Conservation (phyloP, 1,140 invertebrate species). For the Trichogramma pretiosum region DNA sequence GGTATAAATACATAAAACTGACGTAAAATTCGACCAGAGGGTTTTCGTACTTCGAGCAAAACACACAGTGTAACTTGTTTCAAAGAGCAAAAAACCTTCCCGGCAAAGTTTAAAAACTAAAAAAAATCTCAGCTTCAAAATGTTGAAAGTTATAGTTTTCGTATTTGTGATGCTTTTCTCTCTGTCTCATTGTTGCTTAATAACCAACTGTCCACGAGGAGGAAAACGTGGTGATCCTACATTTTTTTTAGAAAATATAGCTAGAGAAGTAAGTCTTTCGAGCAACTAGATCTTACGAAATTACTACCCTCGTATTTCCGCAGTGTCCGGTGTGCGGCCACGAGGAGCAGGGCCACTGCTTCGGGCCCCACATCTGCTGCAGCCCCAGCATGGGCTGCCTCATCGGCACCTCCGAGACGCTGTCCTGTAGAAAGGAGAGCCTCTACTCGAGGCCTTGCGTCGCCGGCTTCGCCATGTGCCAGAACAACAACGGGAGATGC, state of each 20-base stretch:
- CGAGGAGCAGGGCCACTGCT: constrained; percentile 44
- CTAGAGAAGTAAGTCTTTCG: constrained; percentile 28
- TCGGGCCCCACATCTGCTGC: constrained; percentile 48
- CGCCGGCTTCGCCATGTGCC: constrained; percentile 44
- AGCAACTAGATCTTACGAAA: no score
- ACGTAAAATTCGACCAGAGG: constrained; percentile 20
- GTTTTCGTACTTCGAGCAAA: constrained; percentile 11
- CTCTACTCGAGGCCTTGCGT: constrained; percentile 39
- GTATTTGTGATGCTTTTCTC: constrained; percentile 24
- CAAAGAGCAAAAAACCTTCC: no score
- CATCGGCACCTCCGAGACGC: constrained; percentile 43
- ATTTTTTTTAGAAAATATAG: constrained; percentile 27
- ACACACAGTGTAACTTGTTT: constrained; percentile 2
- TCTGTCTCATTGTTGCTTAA: constrained; percentile 40
- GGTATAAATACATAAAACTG: constrained; percentile 30
- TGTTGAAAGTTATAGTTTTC: constrained; percentile 16
- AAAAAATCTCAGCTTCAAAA: constrained; percentile 2
- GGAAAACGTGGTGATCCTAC: constrained; percentile 43
- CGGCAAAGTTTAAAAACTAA: no score
- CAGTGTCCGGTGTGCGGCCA: constrained; percentile 46
- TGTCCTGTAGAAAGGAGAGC: constrained; percentile 41
- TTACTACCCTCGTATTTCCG: no score
- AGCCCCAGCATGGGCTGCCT: constrained; percentile 46
- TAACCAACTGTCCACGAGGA: constrained; percentile 48
- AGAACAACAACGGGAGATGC: constrained; percentile 46